phyloP scores from a whole-genome alignment of 2,797 vertebrate species.

The Lateolabrax maculatus region DNA sequence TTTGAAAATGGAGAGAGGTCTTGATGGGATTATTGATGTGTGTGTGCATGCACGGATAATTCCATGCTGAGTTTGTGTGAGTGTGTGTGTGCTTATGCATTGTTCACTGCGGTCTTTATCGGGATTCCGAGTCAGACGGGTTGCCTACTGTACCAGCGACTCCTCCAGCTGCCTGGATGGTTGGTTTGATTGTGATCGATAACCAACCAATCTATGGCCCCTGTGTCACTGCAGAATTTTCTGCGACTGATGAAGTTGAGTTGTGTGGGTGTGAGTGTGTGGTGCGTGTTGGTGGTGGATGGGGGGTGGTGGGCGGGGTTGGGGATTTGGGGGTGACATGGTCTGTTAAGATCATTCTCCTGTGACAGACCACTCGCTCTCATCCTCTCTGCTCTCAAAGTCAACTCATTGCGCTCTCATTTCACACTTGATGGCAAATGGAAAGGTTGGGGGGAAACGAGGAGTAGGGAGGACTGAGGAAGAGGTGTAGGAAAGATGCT shows the following conservation, averaged over 20 bases:
- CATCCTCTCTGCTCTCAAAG: constrained; percentile 66
- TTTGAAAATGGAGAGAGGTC: constrained; percentile 62
- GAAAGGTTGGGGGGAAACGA: constrained; percentile 32
- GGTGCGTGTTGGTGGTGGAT: background rate
- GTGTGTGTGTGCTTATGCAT: constrained; percentile 21
- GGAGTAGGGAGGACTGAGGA: constrained; percentile 24
- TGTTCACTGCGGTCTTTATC: constrained; percentile 42
- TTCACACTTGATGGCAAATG: constrained; percentile 78
- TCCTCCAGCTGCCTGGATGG: constrained; percentile 40
- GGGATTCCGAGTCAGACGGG: constrained; percentile 18
- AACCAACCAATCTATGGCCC: constrained; percentile 35
- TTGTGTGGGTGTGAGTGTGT: constrained; percentile 16
- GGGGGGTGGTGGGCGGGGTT: background rate
- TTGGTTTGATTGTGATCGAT: constrained; percentile 66
- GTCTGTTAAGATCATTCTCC: constrained; percentile 70
- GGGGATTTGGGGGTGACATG: constrained; percentile 52
- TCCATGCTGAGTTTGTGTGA: constrained; percentile 2
- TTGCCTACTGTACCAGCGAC: constrained; percentile 16
- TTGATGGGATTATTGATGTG: constrained; percentile 61
- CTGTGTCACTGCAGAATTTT: constrained; percentile 38
- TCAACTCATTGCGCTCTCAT: constrained; percentile 76
- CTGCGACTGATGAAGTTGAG: constrained; percentile 19
- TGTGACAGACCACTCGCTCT: constrained; percentile 70
- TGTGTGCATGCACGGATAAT: constrained; percentile 42
- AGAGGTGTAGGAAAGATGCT: constrained; percentile 23